Base-by-base conservation (phyloP, 2,797 vertebrate species). In the Lagodon rhomboides region DNA sequence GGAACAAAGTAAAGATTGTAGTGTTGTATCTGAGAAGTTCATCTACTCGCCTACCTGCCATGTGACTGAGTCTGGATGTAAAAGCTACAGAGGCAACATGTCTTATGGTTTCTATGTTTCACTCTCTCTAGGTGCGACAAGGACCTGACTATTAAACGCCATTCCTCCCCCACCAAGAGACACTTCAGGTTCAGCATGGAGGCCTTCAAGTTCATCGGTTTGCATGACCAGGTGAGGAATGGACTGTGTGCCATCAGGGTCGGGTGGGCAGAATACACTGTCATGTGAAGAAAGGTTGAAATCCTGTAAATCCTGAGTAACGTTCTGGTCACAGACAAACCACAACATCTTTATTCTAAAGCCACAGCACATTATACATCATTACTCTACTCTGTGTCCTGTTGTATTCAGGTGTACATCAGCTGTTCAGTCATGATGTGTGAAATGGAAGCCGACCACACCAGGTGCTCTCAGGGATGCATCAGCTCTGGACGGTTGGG, bases 161-260 rank as follows among this genome's bases (percentile, higher is more conserved):
- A 93, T 75, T 0, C 66, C 10, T 0, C 66, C 1, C 4, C 11
- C 23, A 43, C 86, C 11, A 0, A 67, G 3, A 84, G 49, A 11
- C 66, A 89, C 0, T 94, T 92, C 77, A 53, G 25, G 58, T 92
- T 95, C 84, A 90, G 91, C 84, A 61, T 95, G 47, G 91, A 95
- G 70, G 93, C 93, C 70, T 95, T 95, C 86, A 85, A 93, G 55
- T 96, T 95, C 79, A 94, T 95, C 25, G 94, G 95, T 50, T 0
- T 84, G 25, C 83, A 93, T 22, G 82, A 94, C 58, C 91, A 95
- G 87, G 95, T 94, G 64, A 82, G 61, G 16, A 12, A 43, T 1
- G 5, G 27, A 25, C 10, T 41, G 30, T 15, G 6, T 58, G 27
- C 4, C 27, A 27, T 27, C 27, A 27, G 27, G 27, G 27, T 27